phyloP scores from a whole-genome alignment of 2,797 vertebrate genomes.

The Leuciscus waleckii region DNA sequence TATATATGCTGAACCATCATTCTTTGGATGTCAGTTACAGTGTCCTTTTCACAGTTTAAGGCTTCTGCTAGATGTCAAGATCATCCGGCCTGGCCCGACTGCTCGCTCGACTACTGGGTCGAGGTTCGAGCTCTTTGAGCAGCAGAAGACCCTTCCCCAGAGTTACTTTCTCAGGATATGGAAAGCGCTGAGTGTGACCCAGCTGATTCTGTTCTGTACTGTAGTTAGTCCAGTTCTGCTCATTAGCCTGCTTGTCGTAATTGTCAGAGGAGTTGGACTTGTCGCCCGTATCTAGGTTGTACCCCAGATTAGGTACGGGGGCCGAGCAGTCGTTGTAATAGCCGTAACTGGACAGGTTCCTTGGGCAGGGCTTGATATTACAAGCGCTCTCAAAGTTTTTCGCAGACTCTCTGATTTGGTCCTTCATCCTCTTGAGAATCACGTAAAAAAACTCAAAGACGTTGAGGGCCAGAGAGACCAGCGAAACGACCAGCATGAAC shows the following conservation, averaged over 20 bases:
- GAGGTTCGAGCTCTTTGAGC: conserved; percentile 80
- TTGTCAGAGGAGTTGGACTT: conserved; percentile 87
- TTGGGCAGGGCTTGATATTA: conserved; percentile 71
- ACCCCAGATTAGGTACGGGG: conserved; percentile 84
- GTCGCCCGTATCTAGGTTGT: conserved; percentile 85
- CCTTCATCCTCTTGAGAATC: conserved; percentile 85
- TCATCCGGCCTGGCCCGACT: conserved; percentile 87
- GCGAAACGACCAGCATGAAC: conserved; percentile 89
- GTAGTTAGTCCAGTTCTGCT: conserved; percentile 92
- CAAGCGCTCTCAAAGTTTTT: conserved; percentile 71
- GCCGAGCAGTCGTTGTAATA: conserved; percentile 87
- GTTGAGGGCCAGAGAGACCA: conserved; percentile 86
- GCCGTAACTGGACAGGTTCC: conserved; percentile 82
- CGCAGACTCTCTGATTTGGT: conserved; percentile 80
- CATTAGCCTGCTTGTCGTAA: conserved; percentile 88
- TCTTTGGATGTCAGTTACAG: conserved; percentile 19
- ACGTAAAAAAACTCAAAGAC: conserved; percentile 87
- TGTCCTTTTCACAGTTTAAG: conserved; percentile 25
- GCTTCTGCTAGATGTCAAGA: conserved; percentile 85
- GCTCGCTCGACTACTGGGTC: conserved; percentile 85
- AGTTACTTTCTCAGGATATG: conserved; percentile 80
- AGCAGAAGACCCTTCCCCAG: conserved; percentile 82
- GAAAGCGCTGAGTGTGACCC: conserved; percentile 83
- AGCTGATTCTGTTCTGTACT: conserved; percentile 88
- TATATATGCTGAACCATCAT: conserved; percentile 11